Base-by-base conservation (phyloP, 2,888 invertebrate genomes). In the Dolichomitus sp. region DNA sequence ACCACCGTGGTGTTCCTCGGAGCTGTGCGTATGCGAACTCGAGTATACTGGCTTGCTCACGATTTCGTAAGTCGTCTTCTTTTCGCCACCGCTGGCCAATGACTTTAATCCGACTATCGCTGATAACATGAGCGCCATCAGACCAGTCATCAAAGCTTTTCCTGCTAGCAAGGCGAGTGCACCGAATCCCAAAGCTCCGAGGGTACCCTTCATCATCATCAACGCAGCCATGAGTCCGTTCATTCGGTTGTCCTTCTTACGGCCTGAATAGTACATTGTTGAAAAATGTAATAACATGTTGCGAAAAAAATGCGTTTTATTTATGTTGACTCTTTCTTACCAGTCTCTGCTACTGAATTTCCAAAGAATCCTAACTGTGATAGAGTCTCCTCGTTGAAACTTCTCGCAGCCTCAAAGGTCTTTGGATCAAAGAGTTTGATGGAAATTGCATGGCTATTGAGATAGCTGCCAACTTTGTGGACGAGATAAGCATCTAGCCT, bases 31-130 rank as follows among this genome's bases (percentile, higher is more conserved):
- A 88, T 96, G 96, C 3, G 96, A 95, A 89, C 96, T 96, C 0
- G 96, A 95, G 91, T 97, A 97, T 0, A 97, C 94, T 0, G 97
- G 97, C 87, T 97, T 97, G 54, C 97, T 96, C 7, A 98, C 96
- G 82, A 98, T 97, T 94, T 98, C 97, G 90, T 98, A 98, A 0
- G 97, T 97, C 9, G 97, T 97, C 11, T 96, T 91, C 87, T 94
- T 93, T 4, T 96, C 95, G 0, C 97, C 96, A 3, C 95, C 95
- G 0, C 95, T 93, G 1, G 96, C 95, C 19, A 97, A 93, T 0
- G 96, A 95, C 89, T 97, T 97, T 77, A 97, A 94, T 0, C 97
- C 97, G 76, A 97, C 95, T 83, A 97, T 96, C 0, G 96, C 96
- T 0, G 97, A 97, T 0, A 98, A 94, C 86, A 97, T 95, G 0